These are phyloP conservation scores for Cladopsammia gracilis DNA, from an alignment of 64 coral and sea anemone species.

Conservation along the genomic window DNA sequence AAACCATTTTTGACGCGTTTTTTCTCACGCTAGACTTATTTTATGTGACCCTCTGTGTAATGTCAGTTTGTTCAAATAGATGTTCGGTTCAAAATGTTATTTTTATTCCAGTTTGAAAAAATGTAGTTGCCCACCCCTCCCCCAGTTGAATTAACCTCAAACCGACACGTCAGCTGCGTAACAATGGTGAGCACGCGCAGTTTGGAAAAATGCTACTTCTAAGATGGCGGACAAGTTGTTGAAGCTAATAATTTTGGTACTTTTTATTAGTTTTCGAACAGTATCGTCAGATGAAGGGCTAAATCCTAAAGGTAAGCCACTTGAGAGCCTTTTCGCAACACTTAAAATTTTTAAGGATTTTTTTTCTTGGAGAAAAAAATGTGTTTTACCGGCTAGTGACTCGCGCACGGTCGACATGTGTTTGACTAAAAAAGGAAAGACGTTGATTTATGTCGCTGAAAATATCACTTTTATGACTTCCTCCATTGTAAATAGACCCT, in stretches of 20 bases:
- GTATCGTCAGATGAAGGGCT: neutral
- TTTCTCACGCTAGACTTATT: neutral
- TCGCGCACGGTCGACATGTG: neutral
- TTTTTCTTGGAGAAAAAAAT: neutral
- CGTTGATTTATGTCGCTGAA: neutral
- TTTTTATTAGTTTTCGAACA: conserved; percentile 31
- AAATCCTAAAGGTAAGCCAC: conserved; percentile 18
- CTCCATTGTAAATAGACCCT: neutral
- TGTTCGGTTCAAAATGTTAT: too few relatives aligned
- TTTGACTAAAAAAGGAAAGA: neutral
- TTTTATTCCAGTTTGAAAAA: too few relatives aligned
- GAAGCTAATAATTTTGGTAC: neutral
- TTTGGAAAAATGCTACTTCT: conserved; percentile 7
- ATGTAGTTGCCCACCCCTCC: neutral
- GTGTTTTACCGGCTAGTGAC: neutral
- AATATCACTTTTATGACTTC: neutral
- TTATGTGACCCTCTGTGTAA: too few relatives aligned
- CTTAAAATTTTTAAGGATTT: neutral
- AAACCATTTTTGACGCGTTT: neutral
- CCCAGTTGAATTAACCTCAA: neutral
- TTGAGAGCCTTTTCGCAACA: neutral
- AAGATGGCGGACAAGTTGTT: conserved; percentile 51
- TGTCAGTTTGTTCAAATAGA: too few relatives aligned
- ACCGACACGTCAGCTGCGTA: conserved; percentile 62
- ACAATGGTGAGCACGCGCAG: conserved; percentile 51